A percentile compares a stretch with the other conserved stretches of the same genome.
These are phyloP conservation scores for Probosciger aterrimus DNA, from an alignment of 2,113 vertebrate species.

Conservation along the genomic window DNA sequence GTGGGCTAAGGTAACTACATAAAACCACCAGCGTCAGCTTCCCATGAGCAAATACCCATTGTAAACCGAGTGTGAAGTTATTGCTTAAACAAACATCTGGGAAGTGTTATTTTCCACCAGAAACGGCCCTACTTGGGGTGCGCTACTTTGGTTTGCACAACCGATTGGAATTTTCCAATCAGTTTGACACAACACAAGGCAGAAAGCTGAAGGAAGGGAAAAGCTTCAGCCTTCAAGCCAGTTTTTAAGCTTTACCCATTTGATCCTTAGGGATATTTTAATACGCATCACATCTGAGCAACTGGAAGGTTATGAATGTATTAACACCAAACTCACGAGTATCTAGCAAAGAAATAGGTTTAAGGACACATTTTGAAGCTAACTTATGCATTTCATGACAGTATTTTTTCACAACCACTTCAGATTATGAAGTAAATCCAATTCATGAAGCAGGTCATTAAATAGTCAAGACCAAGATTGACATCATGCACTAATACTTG, in stretches of 20 bases:
- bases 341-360: background rate
- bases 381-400: background rate
- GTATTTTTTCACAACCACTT: slow-evolving; percentile 5
- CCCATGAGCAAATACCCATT: accelerated
- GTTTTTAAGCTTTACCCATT: background rate
- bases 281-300: background rate
- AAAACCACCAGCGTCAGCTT: background rate
- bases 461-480: background rate
- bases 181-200: background rate
- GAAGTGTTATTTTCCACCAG: background rate
- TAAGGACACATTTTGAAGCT: background rate
- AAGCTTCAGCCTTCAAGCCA: background rate
- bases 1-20: background rate
- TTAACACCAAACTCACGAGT: background rate
- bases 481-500: background rate
- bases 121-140: background rate
- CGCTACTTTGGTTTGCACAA: background rate
- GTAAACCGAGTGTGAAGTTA: background rate
- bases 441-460: background rate
- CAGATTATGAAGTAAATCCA: background rate
- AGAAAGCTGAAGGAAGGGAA: background rate
- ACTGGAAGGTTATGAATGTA: background rate
- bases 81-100: background rate
- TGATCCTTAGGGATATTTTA: background rate
- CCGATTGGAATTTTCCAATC: background rate